Conservation (phyloP, 2,888 invertebrate species). For the Asteroscopus sphinx region DNA sequence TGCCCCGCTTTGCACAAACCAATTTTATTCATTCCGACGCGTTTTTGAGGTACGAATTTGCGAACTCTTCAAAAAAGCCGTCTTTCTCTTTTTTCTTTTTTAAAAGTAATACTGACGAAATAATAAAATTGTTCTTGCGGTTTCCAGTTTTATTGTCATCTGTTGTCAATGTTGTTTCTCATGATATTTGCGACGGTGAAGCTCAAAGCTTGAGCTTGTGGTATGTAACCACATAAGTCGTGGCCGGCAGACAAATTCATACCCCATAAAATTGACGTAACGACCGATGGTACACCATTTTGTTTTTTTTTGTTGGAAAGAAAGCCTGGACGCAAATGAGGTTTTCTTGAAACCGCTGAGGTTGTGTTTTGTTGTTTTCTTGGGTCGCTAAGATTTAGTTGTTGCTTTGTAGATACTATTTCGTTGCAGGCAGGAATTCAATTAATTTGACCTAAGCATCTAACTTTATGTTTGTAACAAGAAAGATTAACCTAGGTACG, state of each 20-base stretch:
- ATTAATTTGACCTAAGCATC: too few species aligned
- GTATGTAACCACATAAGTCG: slow-evolving; percentile 71
- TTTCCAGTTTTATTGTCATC: slow-evolving; percentile 59
- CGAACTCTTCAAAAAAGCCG: too few species aligned
- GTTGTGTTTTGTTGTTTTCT: slow-evolving; percentile 2
- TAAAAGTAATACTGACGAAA: slow-evolving; percentile 39
- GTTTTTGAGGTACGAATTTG: slow-evolving; percentile 32
- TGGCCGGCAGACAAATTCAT: slow-evolving; percentile 70
- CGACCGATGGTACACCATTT: slow-evolving; percentile 38
- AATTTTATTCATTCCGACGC: slow-evolving; percentile 5
- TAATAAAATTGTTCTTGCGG: slow-evolving; percentile 62
- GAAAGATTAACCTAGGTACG: too few species aligned
- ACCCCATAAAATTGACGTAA: slow-evolving; percentile 73
- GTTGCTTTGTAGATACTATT: not conserved
- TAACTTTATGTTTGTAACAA: too few species aligned
- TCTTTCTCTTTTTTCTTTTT: too few species aligned
- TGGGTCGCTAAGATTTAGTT: slow-evolving; percentile 1
- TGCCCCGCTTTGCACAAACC: too few species aligned
- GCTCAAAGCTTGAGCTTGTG: slow-evolving; percentile 61
- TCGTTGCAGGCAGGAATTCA: not conserved
- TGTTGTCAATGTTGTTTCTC: slow-evolving; percentile 60
- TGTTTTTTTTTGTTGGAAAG: slow-evolving; percentile 23
- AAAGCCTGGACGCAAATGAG: slow-evolving; percentile 52
- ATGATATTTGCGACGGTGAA: slow-evolving; percentile 72
- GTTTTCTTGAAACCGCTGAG: slow-evolving; percentile 41